A percentile compares a stretch with the other conserved stretches of the same genome.
Evolutionary conservation across 2,888 invertebrate species (phyloP).

Genomic region (Scaptomyza caliginosa): DNA sequence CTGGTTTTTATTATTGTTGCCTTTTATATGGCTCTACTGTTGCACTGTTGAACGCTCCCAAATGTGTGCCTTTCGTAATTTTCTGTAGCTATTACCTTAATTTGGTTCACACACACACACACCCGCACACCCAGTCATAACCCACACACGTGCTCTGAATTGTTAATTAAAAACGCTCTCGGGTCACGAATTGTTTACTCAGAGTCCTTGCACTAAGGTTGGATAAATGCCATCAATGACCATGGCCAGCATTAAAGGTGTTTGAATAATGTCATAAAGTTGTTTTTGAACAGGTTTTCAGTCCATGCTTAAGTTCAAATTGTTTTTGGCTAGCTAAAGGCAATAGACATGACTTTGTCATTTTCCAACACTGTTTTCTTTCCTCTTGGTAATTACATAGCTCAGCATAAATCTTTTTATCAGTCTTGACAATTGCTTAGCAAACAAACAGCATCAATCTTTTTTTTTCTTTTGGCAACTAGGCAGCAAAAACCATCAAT

Average conservation of each 20-base stretch:
- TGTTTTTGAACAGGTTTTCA: background rate
- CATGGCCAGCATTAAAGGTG: constrained; percentile 32
- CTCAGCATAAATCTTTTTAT: constrained; percentile 37
- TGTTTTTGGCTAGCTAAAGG: constrained; percentile 41
- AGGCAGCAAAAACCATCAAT: constrained; percentile 50
- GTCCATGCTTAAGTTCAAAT: constrained; percentile 24
- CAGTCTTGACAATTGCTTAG: constrained; percentile 52
- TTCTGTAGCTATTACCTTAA: constrained; percentile 69
- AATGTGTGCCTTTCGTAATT: constrained; percentile 48
- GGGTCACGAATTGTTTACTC: constrained; percentile 58
- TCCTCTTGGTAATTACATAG: constrained; percentile 28
- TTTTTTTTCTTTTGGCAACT: constrained; percentile 57
- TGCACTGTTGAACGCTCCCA: constrained; percentile 28
- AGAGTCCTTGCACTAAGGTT: constrained; percentile 3
- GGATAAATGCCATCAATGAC: background rate
- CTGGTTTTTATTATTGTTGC: constrained; percentile 4
- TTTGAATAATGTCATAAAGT: constrained; percentile 35
- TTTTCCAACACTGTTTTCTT: constrained; percentile 4
- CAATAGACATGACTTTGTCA: constrained; percentile 1
- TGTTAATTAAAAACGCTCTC: constrained; percentile 71
- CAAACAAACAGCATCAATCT: constrained; percentile 60
- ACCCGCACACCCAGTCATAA: background rate
- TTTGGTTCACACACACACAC: constrained; percentile 41
- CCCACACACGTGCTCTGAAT: constrained; percentile 55
- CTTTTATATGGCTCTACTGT: background rate